A percentile compares a stretch with the other conserved stretches of the same genome.
phyloP scores from a whole-genome alignment of 2,113 vertebrate genomes.

The Megalops atlanticus region DNA sequence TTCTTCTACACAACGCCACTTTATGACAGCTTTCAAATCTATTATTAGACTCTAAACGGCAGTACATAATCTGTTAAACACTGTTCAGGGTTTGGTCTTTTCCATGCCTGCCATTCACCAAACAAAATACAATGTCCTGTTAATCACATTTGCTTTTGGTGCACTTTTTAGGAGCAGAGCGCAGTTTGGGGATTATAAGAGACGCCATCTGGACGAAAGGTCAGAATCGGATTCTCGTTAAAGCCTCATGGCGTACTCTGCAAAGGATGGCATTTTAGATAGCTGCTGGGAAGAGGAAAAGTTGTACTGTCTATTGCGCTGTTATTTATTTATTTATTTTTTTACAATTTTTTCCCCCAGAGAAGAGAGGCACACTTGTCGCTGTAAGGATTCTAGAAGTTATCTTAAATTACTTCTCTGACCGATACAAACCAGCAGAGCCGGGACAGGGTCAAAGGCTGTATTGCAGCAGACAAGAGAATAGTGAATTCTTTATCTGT shows the following conservation, averaged over 20 bases:
- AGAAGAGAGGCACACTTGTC: neutral
- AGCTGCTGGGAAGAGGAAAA: slow-evolving; percentile 9
- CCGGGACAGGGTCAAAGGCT: neutral
- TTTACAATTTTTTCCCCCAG: neutral
- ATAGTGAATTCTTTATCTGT: neutral
- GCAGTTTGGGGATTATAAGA: slow-evolving; percentile 33
- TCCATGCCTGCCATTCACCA: slow-evolving; percentile 3
- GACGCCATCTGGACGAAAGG: slow-evolving; percentile 35
- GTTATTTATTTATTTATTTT: neutral
- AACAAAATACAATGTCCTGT: slow-evolving; percentile 21
- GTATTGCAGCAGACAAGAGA: neutral
- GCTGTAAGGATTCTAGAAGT: neutral
- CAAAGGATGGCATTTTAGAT: slow-evolving; percentile 12
- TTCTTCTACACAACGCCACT: slow-evolving; percentile 13
- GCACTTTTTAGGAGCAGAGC: slow-evolving; percentile 23
- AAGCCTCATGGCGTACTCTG: neutral
- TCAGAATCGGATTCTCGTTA: slow-evolving; percentile 22
- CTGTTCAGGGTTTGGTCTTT: slow-evolving; percentile 17
- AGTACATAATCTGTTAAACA: slow-evolving; percentile 27
- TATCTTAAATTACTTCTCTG: slow-evolving; percentile 12
- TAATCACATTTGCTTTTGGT: slow-evolving; percentile 29
- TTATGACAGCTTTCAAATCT: slow-evolving; percentile 9
- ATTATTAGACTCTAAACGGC: slow-evolving; percentile 3
- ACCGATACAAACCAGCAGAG: neutral
- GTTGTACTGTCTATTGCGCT: neutral